Evolutionary conservation across 2,797 vertebrate genomes (phyloP).

Genomic region (Hapalemur alaotrensis): DNA sequence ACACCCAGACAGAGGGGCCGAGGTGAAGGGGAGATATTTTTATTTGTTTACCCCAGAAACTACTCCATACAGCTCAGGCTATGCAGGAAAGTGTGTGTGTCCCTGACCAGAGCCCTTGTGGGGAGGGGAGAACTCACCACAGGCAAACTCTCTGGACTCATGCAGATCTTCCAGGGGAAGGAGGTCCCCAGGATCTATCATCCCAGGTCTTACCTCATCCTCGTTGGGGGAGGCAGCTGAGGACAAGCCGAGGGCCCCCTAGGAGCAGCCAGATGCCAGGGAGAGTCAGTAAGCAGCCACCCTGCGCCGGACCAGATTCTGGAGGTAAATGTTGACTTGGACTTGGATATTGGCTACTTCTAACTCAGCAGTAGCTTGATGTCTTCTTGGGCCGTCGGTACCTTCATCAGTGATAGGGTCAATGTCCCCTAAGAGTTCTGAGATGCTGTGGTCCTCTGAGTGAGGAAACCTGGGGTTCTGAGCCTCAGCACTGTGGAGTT

Average conservation of each 20-base stretch:
- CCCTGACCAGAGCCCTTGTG: background rate
- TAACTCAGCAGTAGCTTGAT: background rate
- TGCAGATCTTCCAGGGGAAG: background rate
- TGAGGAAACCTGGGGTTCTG: background rate
- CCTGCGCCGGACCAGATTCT: background rate
- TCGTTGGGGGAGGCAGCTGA: background rate
- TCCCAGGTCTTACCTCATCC: background rate
- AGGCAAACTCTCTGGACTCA: background rate
- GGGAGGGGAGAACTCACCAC: background rate
- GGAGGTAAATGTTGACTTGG: background rate
- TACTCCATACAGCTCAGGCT: background rate
- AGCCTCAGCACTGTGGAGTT: background rate
- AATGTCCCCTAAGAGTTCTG: background rate
- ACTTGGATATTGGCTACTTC: background rate
- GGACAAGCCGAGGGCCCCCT: background rate
- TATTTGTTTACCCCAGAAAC: conserved; percentile 68
- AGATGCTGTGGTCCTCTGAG: background rate
- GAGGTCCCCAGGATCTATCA: background rate
- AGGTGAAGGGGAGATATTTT: conserved; percentile 59
- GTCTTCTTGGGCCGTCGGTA: background rate
- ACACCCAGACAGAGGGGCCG: background rate
- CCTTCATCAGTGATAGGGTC: background rate
- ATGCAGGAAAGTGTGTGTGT: background rate
- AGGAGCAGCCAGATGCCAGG: background rate
- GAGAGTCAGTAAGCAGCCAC: background rate